Percentiles rank a stretch among this genome's conserved stretches.
phyloP scores from a whole-genome alignment of 2,113 vertebrate genomes.

The Calonectris borealis region DNA sequence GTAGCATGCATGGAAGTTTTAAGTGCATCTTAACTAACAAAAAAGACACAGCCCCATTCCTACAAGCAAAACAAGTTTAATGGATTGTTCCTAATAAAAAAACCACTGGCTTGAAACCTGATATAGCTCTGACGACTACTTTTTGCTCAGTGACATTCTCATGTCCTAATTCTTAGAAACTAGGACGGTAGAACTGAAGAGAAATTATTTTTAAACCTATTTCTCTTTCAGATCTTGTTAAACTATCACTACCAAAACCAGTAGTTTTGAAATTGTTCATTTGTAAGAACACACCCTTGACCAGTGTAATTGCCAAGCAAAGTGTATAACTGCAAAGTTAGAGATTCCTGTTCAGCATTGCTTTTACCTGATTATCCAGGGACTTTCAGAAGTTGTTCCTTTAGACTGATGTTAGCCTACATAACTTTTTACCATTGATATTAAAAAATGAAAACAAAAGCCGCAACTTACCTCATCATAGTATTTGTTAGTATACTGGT shows the following conservation, averaged over 20 bases:
- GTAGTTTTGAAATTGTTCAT: not conserved
- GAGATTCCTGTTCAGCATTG: not conserved
- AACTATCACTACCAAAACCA: not conserved
- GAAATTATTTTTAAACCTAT: not conserved
- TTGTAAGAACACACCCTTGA: not conserved
- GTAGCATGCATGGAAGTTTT: not conserved
- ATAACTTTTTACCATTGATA: not conserved
- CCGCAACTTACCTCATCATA: slow-evolving; percentile 89
- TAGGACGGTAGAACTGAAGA: not conserved
- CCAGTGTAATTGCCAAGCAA: not conserved
- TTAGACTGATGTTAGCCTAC: not conserved
- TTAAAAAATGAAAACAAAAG: not conserved
- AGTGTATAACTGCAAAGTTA: not conserved
- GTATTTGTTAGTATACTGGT: slow-evolving; percentile 98
- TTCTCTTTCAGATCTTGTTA: not conserved
- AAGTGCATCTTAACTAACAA: not conserved
- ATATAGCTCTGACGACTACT: not conserved
- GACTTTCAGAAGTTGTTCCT: not conserved
- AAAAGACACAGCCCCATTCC: not conserved
- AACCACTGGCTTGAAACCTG: not conserved
- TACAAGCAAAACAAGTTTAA: not conserved
- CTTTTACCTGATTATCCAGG: not conserved
- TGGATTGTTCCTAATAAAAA: not conserved
- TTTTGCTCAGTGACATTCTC: not conserved
- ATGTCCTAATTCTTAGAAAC: not conserved